Evolutionary conservation across 2,113 vertebrate species (phyloP).

Genomic region (Gavia stellata): DNA sequence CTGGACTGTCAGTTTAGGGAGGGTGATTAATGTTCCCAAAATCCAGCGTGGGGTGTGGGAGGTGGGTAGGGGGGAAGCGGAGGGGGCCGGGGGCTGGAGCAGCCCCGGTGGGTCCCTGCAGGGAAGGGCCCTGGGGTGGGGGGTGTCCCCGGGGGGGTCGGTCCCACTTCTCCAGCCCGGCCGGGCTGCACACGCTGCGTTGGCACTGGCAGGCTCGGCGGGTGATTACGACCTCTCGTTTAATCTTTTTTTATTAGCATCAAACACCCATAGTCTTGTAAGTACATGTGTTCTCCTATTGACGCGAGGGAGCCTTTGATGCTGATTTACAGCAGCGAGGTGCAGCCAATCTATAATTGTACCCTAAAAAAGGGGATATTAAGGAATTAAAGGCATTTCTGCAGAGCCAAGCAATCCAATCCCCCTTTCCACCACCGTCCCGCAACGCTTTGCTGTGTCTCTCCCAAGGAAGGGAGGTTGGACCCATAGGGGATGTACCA

Average conservation of each 20-base stretch:
- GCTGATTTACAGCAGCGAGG: constrained; percentile 68
- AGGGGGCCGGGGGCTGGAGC: background rate
- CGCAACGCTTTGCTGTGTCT: fast-evolving
- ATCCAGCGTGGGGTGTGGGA: background rate
- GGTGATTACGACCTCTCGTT: constrained; percentile 63
- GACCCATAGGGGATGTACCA: fast-evolving
- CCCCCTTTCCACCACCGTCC: background rate
- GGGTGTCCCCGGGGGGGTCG: background rate
- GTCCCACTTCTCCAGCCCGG: background rate
- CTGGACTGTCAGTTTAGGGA: constrained; percentile 48
- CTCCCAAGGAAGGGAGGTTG: background rate
- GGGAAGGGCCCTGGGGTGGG: background rate
- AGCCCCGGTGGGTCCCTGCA: background rate
- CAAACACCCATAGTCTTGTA: constrained; percentile 71
- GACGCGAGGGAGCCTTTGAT: constrained; percentile 72
- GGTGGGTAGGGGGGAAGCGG: background rate
- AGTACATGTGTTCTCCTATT: constrained; percentile 66
- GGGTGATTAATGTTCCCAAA: constrained; percentile 53
- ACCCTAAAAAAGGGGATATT: constrained; percentile 45
- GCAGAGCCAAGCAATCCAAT: background rate
- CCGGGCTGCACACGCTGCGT: background rate
- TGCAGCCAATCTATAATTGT: constrained; percentile 66
- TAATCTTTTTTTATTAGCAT: constrained; percentile 76
- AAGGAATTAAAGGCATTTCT: constrained; percentile 30
- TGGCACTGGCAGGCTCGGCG: constrained; percentile 56